phyloP scores from a whole-genome alignment of 2,797 vertebrate species.

The Trichosurus vulpecula region DNA sequence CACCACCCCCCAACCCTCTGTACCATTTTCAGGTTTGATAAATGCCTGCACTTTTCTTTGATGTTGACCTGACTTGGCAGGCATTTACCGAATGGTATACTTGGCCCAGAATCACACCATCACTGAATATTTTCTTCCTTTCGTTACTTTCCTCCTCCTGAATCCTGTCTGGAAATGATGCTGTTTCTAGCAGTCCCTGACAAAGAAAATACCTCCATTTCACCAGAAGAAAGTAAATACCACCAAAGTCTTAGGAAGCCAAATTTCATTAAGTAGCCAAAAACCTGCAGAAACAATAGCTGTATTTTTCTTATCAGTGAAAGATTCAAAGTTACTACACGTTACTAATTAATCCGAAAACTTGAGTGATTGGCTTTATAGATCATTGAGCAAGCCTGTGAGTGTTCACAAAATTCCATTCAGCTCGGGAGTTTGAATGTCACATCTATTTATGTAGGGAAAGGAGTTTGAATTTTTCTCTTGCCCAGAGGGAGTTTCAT shows the following conservation, averaged over 20 bases:
- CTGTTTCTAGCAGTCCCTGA: conserved; percentile 16
- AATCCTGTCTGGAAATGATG: conserved; percentile 39
- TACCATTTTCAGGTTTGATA: conserved; percentile 15
- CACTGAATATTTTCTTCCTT: conserved; percentile 16
- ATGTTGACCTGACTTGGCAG: background rate
- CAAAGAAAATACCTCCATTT: conserved; percentile 12
- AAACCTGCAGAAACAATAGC: background rate
- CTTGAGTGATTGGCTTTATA: conserved; percentile 54
- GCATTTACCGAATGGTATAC: conserved; percentile 3
- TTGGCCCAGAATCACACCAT: conserved; percentile 29
- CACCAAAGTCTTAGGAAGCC: conserved; percentile 24
- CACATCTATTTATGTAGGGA: conserved; percentile 59
- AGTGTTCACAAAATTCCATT: conserved; percentile 53
- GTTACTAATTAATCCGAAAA: conserved; percentile 66
- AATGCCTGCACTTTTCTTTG: background rate
- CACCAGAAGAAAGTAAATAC: conserved; percentile 35
- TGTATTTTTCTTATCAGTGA: background rate
- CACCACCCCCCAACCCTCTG: background rate
- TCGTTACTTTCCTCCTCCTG: background rate
- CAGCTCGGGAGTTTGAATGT: conserved; percentile 62
- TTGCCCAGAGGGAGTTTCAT: conserved; percentile 35
- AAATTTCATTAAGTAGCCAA: conserved; percentile 26
- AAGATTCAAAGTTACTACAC: conserved; percentile 35
- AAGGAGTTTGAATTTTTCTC: conserved; percentile 29
- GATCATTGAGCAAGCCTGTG: conserved; percentile 64